Evolutionary conservation across 2,888 invertebrate genomes (phyloP), one percentile per base, ranked within the genome.

Genomic region (Branchipolynoe longqiensis): DNA sequence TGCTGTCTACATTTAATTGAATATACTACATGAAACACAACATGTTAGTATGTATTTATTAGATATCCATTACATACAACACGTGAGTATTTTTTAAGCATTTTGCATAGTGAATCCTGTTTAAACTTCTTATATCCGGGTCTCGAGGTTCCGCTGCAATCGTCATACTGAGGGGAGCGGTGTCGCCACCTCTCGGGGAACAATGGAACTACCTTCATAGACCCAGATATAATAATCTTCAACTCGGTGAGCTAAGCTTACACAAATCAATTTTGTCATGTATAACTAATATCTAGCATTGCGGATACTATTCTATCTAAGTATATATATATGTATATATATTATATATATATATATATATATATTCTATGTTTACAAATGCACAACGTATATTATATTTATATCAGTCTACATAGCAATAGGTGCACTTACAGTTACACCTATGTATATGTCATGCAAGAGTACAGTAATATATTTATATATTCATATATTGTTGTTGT

Each of bases 91-190:
- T 69, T 69, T 36, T 33, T 36, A 14, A 69, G 22, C 69, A 69
- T 69, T 69, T 69, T 69, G 69, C 38, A 69, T 69, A 36, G 36
- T 69, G 38, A 69, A 69, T 38, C 33, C 69, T 69, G 36, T 36
- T 33, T 69, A 12, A 69, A n/a, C 33, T 6, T 69, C 18, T 36
- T 69, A 36, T n/a, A 36, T 69, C n/a, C 18, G 36, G 18, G 33
- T 69, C 69, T 69, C 33, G 14, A 38, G 18, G 18, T 36, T 12
- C 38, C 36, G 62, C 38, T n/a, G 22, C 0, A 2, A 22, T 69
- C 69, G 36, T 69, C 69, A 69, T 69, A 33, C 36, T 36, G 36
- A 69, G 69, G 25, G 69, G 36, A 18, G 38, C 36, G 0, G 69
- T 25, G 22, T 33, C 69, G 36, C 69, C 58, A 58, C 14, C 69